A percentile compares a stretch with the other conserved stretches of the same genome.
phyloP scores from a whole-genome alignment of 2,113 vertebrate genomes.

The Silurus meridionalis region DNA sequence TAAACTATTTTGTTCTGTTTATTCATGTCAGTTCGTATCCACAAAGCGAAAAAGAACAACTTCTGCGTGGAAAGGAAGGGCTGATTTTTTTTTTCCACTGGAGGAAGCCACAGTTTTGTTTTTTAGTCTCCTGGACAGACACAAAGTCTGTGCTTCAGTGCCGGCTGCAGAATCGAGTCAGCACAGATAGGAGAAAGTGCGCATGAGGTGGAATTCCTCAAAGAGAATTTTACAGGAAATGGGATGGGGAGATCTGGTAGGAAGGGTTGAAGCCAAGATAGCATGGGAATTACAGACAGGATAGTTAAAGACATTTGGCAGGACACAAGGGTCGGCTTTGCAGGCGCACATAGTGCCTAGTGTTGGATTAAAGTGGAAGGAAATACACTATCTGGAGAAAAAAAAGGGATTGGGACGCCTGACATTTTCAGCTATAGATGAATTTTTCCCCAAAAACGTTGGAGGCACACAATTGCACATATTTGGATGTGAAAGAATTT shows the following conservation, averaged over 20 bases:
- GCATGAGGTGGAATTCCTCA: constrained; percentile 53
- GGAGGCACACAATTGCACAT: too few relatives aligned
- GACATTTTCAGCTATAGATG: too few relatives aligned
- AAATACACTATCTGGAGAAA: neutral
- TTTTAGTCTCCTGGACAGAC: constrained; percentile 42
- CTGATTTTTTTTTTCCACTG: constrained; percentile 25
- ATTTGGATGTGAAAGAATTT: too few relatives aligned
- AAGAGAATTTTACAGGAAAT: constrained; percentile 57
- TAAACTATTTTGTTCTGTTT: constrained; percentile 33
- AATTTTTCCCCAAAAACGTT: too few relatives aligned
- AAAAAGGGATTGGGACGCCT: too few relatives aligned
- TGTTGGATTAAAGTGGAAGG: neutral
- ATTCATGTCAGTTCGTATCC: constrained; percentile 1
- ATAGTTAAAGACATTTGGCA: constrained; percentile 48
- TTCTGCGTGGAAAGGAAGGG: constrained; percentile 36
- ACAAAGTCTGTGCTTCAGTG: constrained; percentile 26
- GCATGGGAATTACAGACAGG: constrained; percentile 59
- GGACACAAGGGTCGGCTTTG: constrained; percentile 25
- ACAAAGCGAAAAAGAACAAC: constrained; percentile 25
- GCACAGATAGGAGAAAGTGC: constrained; percentile 50
- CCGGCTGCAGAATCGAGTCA: constrained; percentile 46
- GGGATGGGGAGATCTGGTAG: constrained; percentile 31
- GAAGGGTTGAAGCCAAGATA: constrained; percentile 38
- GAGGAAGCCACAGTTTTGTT: constrained; percentile 47
- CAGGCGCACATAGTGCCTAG: neutral